phyloP scores from a whole-genome alignment of 2,888 invertebrate genomes.

The Pandemis corylana region DNA sequence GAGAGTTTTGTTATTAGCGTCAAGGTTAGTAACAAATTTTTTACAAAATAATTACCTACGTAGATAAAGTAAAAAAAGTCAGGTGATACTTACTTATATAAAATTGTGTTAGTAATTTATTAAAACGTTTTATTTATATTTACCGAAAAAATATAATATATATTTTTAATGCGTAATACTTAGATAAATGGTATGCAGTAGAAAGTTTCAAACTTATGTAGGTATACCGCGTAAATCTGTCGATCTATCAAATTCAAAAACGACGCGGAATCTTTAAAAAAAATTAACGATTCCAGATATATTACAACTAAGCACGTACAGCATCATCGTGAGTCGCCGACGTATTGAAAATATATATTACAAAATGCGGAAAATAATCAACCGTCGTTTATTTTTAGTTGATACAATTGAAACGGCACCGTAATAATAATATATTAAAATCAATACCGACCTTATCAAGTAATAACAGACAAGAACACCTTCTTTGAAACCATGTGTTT shows the following conservation, averaged over 20 bases:
- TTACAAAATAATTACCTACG: not conserved
- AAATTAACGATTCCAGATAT: not conserved
- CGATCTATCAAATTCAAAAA: slow-evolving; percentile 6
- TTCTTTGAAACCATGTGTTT: not conserved
- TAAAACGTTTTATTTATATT: too few species aligned
- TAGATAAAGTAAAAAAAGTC: not conserved
- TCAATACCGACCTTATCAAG: slow-evolving; percentile 26
- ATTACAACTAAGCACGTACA: not conserved
- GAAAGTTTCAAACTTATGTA: slow-evolving; percentile 4
- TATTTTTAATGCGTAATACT: too few species aligned
- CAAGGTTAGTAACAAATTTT: not conserved
- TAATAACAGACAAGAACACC: not conserved
- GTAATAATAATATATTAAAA: not conserved
- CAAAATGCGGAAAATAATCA: not conserved
- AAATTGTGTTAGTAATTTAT: too few species aligned
- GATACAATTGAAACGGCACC: slow-evolving; percentile 5
- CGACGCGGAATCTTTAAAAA: slow-evolving; percentile 19
- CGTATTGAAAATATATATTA: not conserved
- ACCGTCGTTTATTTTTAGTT: not conserved
- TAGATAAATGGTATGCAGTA: not conserved
- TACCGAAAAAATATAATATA: too few species aligned
- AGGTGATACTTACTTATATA: too few species aligned
- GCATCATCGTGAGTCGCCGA: not conserved
- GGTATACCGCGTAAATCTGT: not conserved
- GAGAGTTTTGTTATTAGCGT: not conserved